Evolutionary conservation across 53 echinoderm and acorn worm species (phyloP).

Genomic region (Patiria pectinifera): DNA sequence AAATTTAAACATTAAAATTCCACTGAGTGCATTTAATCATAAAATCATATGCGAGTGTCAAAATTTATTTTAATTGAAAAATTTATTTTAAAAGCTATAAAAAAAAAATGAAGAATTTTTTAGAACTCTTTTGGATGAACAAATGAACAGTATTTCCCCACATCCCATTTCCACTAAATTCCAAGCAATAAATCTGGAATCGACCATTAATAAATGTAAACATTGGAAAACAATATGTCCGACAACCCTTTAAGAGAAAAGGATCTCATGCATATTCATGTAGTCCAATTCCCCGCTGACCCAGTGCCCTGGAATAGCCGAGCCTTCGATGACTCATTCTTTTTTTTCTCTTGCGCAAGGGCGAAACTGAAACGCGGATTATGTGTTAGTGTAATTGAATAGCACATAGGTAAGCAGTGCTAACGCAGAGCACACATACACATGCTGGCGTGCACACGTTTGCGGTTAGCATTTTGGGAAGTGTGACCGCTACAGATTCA

Average conservation of each 20-base stretch:
- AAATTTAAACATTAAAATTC: no score
- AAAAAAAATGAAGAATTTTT: no score
- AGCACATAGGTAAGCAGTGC: constrained; percentile 26
- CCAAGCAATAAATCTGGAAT: neutral
- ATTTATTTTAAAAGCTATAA: no score
- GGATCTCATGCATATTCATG: constrained; percentile 40
- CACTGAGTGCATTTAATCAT: no score
- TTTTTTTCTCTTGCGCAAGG: constrained; percentile 19
- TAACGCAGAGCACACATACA: neutral
- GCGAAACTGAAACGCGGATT: constrained; percentile 52
- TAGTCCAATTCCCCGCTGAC: constrained; percentile 27
- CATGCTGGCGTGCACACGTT: neutral
- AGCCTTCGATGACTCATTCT: constrained; percentile 30
- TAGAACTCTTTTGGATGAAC: no score
- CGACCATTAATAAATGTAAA: neutral
- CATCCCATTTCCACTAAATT: neutral
- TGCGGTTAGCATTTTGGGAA: neutral
- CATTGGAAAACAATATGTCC: neutral
- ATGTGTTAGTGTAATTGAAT: constrained; percentile 64
- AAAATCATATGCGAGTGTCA: no score
- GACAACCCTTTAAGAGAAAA: constrained; percentile 19
- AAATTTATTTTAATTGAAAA: no score
- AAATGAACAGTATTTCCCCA: no score
- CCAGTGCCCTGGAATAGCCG: constrained; percentile 56
- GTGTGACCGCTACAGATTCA: neutral